These are phyloP conservation scores for Enteromius fasciolatus DNA, from an alignment of 2,797 vertebrate genomes.

Conservation along the genomic window DNA sequence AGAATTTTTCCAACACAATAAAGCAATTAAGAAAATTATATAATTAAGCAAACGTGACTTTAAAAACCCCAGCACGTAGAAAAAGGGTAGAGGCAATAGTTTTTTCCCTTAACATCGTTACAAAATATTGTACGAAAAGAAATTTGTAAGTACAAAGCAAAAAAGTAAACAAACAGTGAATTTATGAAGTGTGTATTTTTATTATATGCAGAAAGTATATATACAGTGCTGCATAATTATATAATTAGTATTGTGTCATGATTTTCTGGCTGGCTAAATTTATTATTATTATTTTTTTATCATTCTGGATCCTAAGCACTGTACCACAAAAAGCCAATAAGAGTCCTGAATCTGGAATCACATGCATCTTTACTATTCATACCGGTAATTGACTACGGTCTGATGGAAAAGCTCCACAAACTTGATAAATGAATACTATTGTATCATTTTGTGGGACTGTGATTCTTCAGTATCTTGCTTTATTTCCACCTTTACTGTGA, in stretches of 20 bases:
- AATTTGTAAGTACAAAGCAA: neutral
- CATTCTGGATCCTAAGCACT: neutral
- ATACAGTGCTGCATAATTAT: neutral
- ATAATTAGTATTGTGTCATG: neutral
- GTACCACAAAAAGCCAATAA: slow-evolving; percentile 13
- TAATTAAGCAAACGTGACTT: neutral
- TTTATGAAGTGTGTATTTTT: neutral
- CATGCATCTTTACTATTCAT: slow-evolving; percentile 51
- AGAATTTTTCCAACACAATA: neutral
- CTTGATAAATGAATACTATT: slow-evolving; percentile 58
- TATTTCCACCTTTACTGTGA: slow-evolving; percentile 59
- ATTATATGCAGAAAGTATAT: neutral
- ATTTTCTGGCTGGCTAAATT: neutral
- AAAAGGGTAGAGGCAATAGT: neutral
- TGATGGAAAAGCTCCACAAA: slow-evolving; percentile 54
- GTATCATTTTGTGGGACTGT: slow-evolving; percentile 55
- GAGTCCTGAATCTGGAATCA: slow-evolving; percentile 15
- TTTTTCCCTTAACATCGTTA: too few species aligned
- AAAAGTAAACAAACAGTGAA: neutral
- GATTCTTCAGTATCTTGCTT: slow-evolving; percentile 57
- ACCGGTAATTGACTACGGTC: slow-evolving; percentile 54
- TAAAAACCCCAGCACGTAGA: neutral
- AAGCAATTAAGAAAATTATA: neutral
- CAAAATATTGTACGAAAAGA: neutral
- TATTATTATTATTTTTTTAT: neutral